Evolutionary conservation across 2,113 vertebrate species (phyloP), one percentile per base, ranked within the genome.

Genomic region (Brachionichthys hirsutus): DNA sequence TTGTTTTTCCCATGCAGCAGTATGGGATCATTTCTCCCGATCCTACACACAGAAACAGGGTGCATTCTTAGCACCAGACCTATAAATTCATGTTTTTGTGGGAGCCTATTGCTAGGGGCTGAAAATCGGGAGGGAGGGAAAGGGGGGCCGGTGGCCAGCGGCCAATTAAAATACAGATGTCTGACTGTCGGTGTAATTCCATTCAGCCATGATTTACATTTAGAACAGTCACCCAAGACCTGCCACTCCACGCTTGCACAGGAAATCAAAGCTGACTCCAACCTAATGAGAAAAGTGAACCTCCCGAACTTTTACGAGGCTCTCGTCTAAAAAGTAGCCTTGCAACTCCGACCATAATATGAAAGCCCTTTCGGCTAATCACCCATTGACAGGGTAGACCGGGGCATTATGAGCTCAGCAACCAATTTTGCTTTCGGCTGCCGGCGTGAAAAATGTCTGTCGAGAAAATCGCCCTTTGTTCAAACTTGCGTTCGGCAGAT

Each of bases 121-220:
- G 22, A 50, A 63, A 47, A 69, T 19, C 55, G 53, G 38, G n/a
- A 35, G 45, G 44, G 50, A 42, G 50, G 62, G 19, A 18, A 59
- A n/a, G n/a, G 70, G 72, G 70, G 36, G 56, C 51, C 14, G 15
- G 69, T 87, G 89, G 87, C 85, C 57, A 15, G 61, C 50, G 77
- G 89, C 91, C 90, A 91, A 90, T 91, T 86, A 88, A 92, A 92
- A 92, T 86, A 90, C 87, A 90, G 89, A 92, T 89, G 87, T 90
- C 79, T 75, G 86, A 85, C 78, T 89, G 80, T 89, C 83, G 84
- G 77, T 82, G 80, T 87, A 91, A 88, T 90, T 91, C 88, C 89
- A 86, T 90, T 89, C 87, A 85, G 85, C 87, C 86, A 80, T 85
- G 87, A 91, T 92, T 92, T 89, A 89, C 87, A 89, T 87, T 87